Conservation (phyloP, 2,888 invertebrate genomes). For the Agriotes lineatus region DNA sequence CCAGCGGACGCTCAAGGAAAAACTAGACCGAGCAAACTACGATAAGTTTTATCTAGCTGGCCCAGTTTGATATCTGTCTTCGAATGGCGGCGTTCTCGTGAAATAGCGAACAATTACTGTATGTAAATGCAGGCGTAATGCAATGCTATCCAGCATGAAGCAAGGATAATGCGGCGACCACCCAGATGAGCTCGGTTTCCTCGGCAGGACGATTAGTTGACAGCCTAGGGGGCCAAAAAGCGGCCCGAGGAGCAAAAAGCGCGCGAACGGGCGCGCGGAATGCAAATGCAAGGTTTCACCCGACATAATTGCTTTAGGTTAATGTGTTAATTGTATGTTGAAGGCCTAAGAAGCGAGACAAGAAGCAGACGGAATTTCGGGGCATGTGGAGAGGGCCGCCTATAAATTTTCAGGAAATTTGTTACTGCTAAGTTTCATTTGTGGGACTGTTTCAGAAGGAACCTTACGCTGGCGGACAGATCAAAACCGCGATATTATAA, state of each 20-base stretch:
- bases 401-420: conserved; percentile 1
- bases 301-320: conserved; percentile 23
- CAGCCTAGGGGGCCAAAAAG: conserved; percentile 25
- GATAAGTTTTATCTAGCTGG: background rate
- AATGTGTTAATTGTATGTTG: conserved; percentile 26
- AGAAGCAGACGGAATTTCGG: conserved; percentile 9
- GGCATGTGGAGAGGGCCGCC: background rate
- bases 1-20: too few relatives aligned
- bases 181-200: conserved; percentile 28
- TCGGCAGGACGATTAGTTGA: conserved; percentile 19
- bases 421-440: too few relatives aligned
- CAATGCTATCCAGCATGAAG: background rate
- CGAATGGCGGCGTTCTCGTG: too few relatives aligned
- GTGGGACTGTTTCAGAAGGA: too few relatives aligned
- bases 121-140: background rate
- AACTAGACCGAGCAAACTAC: background rate
- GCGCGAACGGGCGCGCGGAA: conserved; percentile 17
- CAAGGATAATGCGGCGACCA: conserved; percentile 28
- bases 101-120: too few relatives aligned
- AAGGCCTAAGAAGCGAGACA: conserved; percentile 7
- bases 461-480: too few relatives aligned
- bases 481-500: too few relatives aligned
- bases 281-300: background rate
- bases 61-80: background rate
- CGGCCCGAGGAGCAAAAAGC: conserved; percentile 17